Evolutionary conservation across 2,113 vertebrate species (phyloP).

Genomic region (Ailurus styani): DNA sequence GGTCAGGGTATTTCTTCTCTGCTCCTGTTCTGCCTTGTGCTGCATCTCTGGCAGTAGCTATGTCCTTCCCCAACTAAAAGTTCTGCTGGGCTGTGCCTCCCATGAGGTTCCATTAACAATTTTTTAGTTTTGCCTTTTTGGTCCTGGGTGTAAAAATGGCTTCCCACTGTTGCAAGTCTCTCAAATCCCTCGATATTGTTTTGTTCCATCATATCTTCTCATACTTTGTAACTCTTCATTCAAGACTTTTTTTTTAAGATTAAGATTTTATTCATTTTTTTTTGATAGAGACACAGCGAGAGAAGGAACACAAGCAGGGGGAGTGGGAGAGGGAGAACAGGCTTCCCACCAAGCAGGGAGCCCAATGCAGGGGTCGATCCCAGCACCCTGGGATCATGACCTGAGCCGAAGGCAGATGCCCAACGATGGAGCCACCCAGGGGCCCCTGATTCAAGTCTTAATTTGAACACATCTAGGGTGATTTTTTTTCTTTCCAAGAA

Average conservation of each 20-base stretch:
- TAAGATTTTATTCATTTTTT: no score
- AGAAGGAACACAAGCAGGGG: no score
- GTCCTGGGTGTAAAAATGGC: neutral
- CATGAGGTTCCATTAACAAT: neutral
- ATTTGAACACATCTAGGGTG: neutral
- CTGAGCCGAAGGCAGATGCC: no score
- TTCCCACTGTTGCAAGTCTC: neutral
- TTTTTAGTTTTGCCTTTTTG: neutral
- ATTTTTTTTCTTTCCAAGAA: neutral
- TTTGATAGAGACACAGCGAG: no score
- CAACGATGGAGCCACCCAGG: no score
- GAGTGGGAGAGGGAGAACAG: no score
- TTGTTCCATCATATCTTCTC: neutral
- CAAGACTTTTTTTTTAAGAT: neutral
- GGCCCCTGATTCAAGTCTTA: neutral
- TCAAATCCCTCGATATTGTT: neutral
- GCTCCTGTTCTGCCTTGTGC: neutral
- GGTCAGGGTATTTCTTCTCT: neutral
- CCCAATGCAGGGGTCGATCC: fast-evolving
- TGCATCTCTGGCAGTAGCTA: neutral
- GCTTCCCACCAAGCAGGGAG: no score
- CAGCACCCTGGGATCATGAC: no score
- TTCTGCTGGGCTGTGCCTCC: neutral
- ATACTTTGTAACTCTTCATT: neutral
- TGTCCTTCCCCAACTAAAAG: neutral